phyloP scores from a whole-genome alignment of 2,797 vertebrate species.

The Tolypeutes matacus region DNA sequence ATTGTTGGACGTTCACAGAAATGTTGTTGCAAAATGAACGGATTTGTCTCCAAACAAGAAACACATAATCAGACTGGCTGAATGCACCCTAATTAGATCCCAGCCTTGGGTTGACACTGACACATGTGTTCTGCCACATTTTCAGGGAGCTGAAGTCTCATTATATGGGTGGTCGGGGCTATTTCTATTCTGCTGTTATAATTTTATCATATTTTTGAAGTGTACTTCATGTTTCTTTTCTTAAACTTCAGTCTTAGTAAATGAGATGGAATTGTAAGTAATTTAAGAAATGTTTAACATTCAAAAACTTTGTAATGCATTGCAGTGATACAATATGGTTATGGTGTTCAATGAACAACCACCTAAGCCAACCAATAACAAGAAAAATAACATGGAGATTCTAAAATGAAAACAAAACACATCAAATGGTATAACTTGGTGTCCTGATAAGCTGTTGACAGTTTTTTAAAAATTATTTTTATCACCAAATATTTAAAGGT shows the following conservation, averaged over 20 bases:
- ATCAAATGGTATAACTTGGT: conserved; percentile 40
- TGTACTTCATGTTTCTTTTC: conserved; percentile 81
- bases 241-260: conserved; percentile 83
- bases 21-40: conserved; percentile 65
- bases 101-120: conserved; percentile 83
- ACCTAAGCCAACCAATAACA: conserved; percentile 76
- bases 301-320: conserved; percentile 81
- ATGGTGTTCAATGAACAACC: conserved; percentile 77
- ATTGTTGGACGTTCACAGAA: conserved; percentile 55
- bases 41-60: conserved; percentile 83
- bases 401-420: conserved; percentile 72
- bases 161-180: conserved; percentile 83
- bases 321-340: conserved; percentile 78
- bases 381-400: conserved; percentile 73
- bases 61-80: conserved; percentile 75
- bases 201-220: conserved; percentile 82
- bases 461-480: not conserved
- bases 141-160: conserved; percentile 80
- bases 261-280: conserved; percentile 75
- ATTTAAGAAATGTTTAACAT: conserved; percentile 79
- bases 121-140: conserved; percentile 76
- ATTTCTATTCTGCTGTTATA: conserved; percentile 84
- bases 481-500: not conserved
- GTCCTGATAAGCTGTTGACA: not conserved
- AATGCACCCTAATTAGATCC: conserved; percentile 84